Conservation (phyloP, 2,113 vertebrate species). For the Leiothrix lutea region DNA sequence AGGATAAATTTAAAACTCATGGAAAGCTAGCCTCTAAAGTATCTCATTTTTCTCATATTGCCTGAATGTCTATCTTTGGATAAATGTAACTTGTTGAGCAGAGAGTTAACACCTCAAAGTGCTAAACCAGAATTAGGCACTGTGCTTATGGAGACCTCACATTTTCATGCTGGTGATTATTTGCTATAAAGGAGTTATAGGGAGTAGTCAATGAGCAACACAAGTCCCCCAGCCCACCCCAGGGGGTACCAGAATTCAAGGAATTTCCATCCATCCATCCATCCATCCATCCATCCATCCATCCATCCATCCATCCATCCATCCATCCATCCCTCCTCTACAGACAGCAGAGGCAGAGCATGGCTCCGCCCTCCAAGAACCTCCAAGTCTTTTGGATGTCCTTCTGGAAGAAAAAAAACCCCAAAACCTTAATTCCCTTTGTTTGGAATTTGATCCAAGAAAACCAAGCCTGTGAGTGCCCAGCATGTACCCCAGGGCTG, state of each 20-base stretch:
- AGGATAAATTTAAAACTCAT: neutral
- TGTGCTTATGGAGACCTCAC: neutral
- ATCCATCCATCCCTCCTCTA: no score
- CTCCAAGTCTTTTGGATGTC: neutral
- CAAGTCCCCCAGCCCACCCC: neutral
- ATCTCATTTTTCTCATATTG: neutral
- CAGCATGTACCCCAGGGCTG: accelerated
- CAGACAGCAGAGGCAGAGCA: neutral
- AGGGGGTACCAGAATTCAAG: neutral
- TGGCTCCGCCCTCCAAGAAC: neutral
- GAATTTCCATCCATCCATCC: neutral
- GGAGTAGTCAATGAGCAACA: neutral
- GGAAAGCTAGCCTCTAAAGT: neutral
- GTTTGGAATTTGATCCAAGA: neutral
- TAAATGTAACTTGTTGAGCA: constrained; percentile 6
- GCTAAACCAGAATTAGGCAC: constrained; percentile 20
- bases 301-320: neutral
- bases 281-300: neutral
- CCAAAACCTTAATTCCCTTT: neutral
- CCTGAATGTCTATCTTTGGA: neutral
- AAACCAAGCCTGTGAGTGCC: neutral
- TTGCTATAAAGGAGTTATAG: neutral
- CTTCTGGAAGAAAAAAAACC: neutral
- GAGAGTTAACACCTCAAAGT: neutral
- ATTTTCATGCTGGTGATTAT: neutral